These are phyloP conservation scores for Buceros bicornis DNA, from an alignment of 2,797 vertebrate species.

Conservation along the genomic window DNA sequence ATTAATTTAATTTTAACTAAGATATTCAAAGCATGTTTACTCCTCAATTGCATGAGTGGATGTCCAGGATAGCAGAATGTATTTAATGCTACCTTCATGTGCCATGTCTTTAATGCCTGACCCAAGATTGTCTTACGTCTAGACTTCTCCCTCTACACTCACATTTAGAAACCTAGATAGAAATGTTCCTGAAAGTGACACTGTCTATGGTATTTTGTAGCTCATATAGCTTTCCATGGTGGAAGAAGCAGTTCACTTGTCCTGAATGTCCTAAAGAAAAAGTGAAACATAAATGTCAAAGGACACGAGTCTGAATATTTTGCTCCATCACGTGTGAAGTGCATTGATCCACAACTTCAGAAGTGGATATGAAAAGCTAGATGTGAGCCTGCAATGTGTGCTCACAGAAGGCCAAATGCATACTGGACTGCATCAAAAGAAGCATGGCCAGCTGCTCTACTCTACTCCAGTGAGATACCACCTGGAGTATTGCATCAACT, in stretches of 20 bases:
- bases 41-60: background rate
- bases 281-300: background rate
- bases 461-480: background rate
- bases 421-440: background rate
- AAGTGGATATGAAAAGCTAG: background rate
- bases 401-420: accelerated
- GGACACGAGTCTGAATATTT: background rate
- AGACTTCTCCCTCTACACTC: background rate
- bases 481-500: accelerated
- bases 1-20: background rate
- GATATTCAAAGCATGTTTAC: background rate
- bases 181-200: background rate
- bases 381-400: background rate
- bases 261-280: background rate
- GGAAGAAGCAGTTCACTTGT: background rate
- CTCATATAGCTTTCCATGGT: background rate
- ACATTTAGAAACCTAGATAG: background rate
- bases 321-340: background rate
- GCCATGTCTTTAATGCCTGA: background rate
- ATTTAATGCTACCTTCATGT: background rate
- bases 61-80: background rate
- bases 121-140: background rate
- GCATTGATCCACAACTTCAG: background rate
- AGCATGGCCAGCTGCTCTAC: accelerated
- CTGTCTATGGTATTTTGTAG: background rate